Evolutionary conservation across 2,888 invertebrate genomes (phyloP).

Genomic region (Tetheella fluctuosa): DNA sequence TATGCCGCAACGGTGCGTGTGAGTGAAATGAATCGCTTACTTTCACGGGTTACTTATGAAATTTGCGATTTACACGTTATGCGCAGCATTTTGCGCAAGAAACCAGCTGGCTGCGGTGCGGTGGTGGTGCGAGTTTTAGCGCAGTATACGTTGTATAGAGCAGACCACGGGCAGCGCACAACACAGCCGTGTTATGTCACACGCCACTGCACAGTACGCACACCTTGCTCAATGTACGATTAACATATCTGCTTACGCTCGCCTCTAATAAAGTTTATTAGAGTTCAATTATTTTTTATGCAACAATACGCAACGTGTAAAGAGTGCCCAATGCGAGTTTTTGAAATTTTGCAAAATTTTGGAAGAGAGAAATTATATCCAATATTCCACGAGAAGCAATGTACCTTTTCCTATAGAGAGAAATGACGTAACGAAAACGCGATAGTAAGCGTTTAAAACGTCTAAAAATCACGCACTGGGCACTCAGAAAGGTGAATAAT

Average conservation of each 20-base stretch:
- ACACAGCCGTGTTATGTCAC: conserved; percentile 23
- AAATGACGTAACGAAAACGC: too few species aligned
- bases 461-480: too few species aligned
- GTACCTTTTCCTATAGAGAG: too few species aligned
- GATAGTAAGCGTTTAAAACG: too few species aligned
- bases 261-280: too few species aligned
- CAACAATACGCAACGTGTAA: conserved; percentile 3
- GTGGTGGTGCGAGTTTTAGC: background rate
- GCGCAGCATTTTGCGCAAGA: conserved; percentile 51
- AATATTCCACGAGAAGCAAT: too few species aligned
- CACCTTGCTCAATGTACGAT: too few species aligned
- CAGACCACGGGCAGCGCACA: background rate
- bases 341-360: too few species aligned
- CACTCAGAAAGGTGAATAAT: too few species aligned
- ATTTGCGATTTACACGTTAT: conserved; percentile 72
- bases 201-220: background rate
- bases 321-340: too few species aligned
- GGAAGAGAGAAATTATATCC: too few species aligned
- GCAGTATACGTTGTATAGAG: background rate
- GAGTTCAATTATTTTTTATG: background rate
- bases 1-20: conserved; percentile 40
- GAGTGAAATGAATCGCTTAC: conserved; percentile 69
- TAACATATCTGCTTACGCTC: too few species aligned
- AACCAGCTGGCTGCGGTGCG: conserved; percentile 25
- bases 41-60: conserved; percentile 78